Percentiles rank a stretch among this genome's conserved stretches.
phyloP scores from a whole-genome alignment of 2,888 invertebrate species.

The Disparrhopalites patrizii region DNA sequence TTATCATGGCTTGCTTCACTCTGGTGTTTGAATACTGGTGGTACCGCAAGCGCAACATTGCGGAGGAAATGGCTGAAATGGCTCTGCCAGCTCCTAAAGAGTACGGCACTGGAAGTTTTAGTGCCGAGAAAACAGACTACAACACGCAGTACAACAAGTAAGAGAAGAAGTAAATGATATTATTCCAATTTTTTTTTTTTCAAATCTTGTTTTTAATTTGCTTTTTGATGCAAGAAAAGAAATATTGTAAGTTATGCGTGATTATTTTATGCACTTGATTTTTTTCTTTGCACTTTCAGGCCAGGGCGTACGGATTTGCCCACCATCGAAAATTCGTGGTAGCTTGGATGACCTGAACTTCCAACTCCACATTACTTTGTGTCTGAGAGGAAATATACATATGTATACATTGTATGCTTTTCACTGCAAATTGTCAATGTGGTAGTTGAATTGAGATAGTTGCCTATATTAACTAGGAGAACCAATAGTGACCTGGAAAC shows the following conservation, averaged over 20 bases:
- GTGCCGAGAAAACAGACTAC: conserved; percentile 47
- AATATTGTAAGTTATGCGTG: neutral
- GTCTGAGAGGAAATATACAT: no score
- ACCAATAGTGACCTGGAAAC: no score
- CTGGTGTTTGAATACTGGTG: conserved; percentile 92
- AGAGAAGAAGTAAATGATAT: neutral
- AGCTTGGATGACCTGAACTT: neutral
- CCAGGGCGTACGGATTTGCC: conserved; percentile 40
- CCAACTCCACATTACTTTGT: no score
- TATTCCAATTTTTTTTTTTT: neutral
- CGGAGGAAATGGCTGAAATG: conserved; percentile 49
- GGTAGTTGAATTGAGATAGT: no score
- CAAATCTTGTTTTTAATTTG: neutral
- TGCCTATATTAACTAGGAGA: no score
- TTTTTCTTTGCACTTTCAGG: conserved; percentile 10
- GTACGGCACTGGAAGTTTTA: conserved; percentile 34
- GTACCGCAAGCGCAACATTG: conserved; percentile 56
- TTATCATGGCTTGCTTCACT: conserved; percentile 84
- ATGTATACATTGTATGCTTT: no score
- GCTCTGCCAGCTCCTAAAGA: conserved; percentile 46
- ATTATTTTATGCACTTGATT: neutral
- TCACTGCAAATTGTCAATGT: no score
- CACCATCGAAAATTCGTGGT: conserved; percentile 49
- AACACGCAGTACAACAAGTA: conserved; percentile 48
- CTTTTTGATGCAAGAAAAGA: neutral